A percentile compares a stretch with the other conserved stretches of the same genome.
phyloP scores from a whole-genome alignment of 37 sponge, comb jelly and placozoan genomes.

The Hormiphora californensis region DNA sequence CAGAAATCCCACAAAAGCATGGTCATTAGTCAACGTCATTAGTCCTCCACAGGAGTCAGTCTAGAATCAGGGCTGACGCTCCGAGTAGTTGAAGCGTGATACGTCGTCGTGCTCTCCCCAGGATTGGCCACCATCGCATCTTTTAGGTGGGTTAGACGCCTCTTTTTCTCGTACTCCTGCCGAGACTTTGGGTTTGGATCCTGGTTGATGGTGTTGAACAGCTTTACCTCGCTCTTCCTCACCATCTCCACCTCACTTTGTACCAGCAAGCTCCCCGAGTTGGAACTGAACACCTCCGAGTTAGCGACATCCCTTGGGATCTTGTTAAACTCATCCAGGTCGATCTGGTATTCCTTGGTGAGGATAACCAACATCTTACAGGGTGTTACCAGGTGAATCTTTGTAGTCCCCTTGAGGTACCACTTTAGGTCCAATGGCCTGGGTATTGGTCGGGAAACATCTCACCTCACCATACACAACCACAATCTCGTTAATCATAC shows the following conservation, averaged over 20 bases:
- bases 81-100: no score
- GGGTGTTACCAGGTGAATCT: background rate
- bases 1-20: no score
- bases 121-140: background rate
- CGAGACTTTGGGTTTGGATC: constrained; percentile 38
- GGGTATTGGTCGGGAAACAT: constrained; percentile 3
- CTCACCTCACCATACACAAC: constrained; percentile 16
- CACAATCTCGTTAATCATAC: background rate
- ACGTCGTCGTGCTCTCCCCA: no score
- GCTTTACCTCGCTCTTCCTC: background rate
- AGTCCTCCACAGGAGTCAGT: constrained; percentile 21
- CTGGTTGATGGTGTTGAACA: background rate
- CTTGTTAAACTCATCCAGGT: no score
- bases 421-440: background rate
- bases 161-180: constrained; percentile 39
- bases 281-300: no score
- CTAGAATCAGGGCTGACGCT: background rate
- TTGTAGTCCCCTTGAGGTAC: constrained; percentile 33
- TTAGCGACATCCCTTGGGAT: no score
- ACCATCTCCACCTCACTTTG: no score
- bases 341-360: background rate
- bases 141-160: constrained; percentile 3
- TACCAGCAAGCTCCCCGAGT: no score
- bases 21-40: background rate
- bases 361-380: background rate